A percentile compares a stretch with the other conserved stretches of the same genome.
These are phyloP conservation scores for Octonoba sinensis DNA, from an alignment of 2,888 invertebrate species.

Conservation along the genomic window DNA sequence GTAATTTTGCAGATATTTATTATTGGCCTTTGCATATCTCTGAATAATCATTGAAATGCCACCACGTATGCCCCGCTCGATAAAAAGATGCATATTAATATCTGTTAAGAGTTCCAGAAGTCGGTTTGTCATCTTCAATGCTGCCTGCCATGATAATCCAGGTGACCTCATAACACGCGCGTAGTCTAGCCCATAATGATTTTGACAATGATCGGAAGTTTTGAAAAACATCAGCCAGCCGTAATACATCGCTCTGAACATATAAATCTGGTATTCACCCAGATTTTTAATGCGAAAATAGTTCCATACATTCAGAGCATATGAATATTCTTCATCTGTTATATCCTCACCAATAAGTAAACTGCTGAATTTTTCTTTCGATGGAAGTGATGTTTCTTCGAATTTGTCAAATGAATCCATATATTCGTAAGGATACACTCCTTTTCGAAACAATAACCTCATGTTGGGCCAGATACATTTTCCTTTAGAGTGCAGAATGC, in stretches of 20 bases:
- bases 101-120: conserved; percentile 65
- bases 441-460: too few species aligned
- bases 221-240: conserved; percentile 67
- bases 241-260: conserved; percentile 62
- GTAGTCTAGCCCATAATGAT: conserved; percentile 66
- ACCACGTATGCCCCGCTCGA: conserved; percentile 45
- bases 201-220: conserved; percentile 66
- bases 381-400: neutral
- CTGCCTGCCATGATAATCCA: conserved; percentile 58
- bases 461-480: neutral
- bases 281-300: conserved; percentile 54
- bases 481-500: neutral
- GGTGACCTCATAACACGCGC: conserved; percentile 63
- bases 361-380: neutral
- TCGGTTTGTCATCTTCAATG: neutral
- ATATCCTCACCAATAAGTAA: neutral
- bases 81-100: conserved; percentile 64
- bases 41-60: conserved; percentile 29
- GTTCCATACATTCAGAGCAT: conserved; percentile 21
- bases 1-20: too few species aligned
- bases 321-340: neutral
- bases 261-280: conserved; percentile 67
- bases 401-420: too few species aligned
- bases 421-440: too few species aligned
- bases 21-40: too few species aligned